Percentiles rank a stretch among this genome's conserved stretches.
These are phyloP conservation scores for Oceanodroma tethys DNA, from an alignment of 2,113 vertebrate genomes.

Conservation along the genomic window DNA sequence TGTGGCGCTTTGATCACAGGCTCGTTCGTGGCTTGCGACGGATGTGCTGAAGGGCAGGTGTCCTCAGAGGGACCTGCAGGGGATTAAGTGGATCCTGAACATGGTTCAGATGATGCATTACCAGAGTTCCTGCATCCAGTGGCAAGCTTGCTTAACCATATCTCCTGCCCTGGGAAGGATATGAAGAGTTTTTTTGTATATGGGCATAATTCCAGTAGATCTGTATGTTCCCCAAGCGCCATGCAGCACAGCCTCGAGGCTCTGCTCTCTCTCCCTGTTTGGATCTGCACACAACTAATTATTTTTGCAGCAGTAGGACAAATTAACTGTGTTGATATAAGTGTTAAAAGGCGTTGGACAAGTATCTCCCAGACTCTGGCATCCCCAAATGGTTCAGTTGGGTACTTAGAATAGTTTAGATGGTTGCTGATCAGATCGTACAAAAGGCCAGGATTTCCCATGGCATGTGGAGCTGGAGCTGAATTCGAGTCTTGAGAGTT, in stretches of 20 bases:
- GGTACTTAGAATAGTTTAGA: background rate
- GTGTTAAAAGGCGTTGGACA: background rate
- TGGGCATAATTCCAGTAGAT: background rate
- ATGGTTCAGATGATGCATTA: background rate
- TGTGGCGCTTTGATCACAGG: background rate
- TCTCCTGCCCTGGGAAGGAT: background rate
- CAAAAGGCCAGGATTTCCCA: background rate
- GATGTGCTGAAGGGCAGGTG: constrained; percentile 40
- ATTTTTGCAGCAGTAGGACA: background rate
- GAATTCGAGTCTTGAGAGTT: background rate
- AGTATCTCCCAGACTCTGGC: background rate
- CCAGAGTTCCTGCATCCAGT: background rate
- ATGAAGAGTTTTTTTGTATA: background rate
- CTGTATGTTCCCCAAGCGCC: background rate
- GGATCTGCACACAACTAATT: background rate
- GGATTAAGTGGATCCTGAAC: background rate
- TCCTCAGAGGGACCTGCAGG: background rate
- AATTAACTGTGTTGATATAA: background rate
- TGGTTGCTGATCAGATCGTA: background rate
- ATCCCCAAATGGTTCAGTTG: background rate
- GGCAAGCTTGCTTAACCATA: background rate
- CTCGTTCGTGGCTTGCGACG: background rate
- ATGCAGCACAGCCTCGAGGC: background rate
- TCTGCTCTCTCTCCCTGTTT: background rate
- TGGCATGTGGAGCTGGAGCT: background rate